These are phyloP conservation scores for Amphipyra berbera DNA, from an alignment of 2,888 invertebrate genomes.

Conservation along the genomic window DNA sequence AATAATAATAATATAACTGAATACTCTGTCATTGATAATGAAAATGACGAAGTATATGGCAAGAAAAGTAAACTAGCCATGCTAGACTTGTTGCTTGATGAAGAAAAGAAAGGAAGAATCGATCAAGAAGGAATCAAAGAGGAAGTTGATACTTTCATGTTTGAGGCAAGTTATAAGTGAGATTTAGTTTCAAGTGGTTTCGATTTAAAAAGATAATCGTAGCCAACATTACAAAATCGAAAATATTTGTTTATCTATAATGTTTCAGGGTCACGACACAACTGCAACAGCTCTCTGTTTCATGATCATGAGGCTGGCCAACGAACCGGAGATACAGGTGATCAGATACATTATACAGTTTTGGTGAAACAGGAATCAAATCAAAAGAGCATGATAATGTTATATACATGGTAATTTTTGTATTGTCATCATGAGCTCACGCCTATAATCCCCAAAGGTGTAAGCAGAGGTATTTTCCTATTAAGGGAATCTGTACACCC, in stretches of 20 bases:
- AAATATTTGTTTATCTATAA: background rate
- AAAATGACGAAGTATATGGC: constrained; percentile 60
- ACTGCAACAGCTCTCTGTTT: constrained; percentile 77
- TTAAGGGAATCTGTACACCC: too few relatives aligned
- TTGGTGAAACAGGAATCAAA: too few relatives aligned
- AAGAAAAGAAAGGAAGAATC: constrained; percentile 88
- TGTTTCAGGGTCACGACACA: constrained; percentile 84
- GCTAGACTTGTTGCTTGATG: constrained; percentile 91
- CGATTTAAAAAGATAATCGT: too few relatives aligned
- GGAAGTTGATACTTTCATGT: constrained; percentile 93
- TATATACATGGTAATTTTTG: too few relatives aligned
- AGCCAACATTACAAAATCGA: too few relatives aligned
- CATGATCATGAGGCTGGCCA: constrained; percentile 79
- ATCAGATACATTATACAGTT: background rate
- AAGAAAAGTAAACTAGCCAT: constrained; percentile 89
- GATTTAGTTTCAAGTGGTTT: too few relatives aligned
- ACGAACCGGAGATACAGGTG: constrained; percentile 81
- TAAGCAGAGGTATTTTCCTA: too few relatives aligned
- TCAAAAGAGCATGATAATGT: too few relatives aligned
- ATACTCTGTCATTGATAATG: constrained; percentile 4
- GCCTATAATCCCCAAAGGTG: too few relatives aligned
- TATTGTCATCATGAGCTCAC: too few relatives aligned
- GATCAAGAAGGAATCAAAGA: constrained; percentile 91
- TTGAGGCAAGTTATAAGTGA: constrained; percentile 84
- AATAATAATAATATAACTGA: constrained; percentile 42